These are phyloP conservation scores for Malurus melanocephalus DNA, from an alignment of 2,113 vertebrate species.

Conservation along the genomic window DNA sequence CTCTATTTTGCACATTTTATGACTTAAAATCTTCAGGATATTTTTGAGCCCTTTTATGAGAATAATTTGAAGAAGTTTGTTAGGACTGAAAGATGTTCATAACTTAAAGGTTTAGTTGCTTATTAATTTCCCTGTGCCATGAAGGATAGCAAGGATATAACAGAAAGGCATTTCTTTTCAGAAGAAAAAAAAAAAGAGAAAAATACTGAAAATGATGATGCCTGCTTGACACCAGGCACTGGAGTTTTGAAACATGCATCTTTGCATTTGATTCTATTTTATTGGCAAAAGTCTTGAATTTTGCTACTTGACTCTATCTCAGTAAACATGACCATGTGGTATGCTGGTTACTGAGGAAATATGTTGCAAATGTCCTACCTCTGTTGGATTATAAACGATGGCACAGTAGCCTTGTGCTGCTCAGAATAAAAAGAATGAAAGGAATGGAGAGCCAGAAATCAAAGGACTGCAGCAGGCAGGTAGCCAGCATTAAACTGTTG, in stretches of 20 bases:
- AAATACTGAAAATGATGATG: not conserved
- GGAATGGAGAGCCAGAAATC: not conserved
- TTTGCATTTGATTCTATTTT: not conserved
- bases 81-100: not conserved
- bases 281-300: not conserved
- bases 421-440: not conserved
- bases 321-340: not conserved
- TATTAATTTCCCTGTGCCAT: not conserved
- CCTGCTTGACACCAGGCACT: accelerated
- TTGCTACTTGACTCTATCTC: not conserved
- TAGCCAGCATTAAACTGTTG: not conserved
- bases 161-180: not conserved
- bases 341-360: not conserved
- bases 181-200: not conserved
- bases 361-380: not conserved
- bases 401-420: not conserved
- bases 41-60: not conserved
- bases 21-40: not conserved
- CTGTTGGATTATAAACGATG: not conserved
- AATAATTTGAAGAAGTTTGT: not conserved
- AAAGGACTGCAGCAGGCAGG: not conserved
- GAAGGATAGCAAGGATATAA: not conserved
- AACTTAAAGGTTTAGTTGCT: not conserved
- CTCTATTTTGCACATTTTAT: not conserved
- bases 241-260: not conserved